Evolutionary conservation across 2,888 invertebrate species (phyloP).

Genomic region (Sericinus montela): DNA sequence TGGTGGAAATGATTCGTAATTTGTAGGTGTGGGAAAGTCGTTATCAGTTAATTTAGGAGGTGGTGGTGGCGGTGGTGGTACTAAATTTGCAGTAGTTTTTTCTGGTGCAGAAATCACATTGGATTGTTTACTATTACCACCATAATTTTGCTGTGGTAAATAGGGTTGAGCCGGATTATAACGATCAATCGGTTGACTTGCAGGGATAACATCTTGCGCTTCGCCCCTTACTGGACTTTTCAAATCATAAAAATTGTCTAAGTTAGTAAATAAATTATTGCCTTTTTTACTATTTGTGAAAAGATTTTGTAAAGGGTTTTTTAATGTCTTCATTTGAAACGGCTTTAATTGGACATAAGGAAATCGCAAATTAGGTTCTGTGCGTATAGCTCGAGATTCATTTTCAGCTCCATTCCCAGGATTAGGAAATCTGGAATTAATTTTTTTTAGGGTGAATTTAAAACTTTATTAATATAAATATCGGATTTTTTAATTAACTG

Average conservation of each 20-base stretch:
- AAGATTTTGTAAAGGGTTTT: constrained; percentile 37
- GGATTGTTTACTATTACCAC: constrained; percentile 53
- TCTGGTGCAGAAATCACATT: constrained; percentile 32
- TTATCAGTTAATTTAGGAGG: constrained; percentile 44
- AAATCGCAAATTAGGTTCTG: constrained; percentile 60
- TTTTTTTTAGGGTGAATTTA: background rate
- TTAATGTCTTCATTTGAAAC: constrained; percentile 58
- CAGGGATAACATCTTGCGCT: constrained; percentile 50
- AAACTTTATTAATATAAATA: no score
- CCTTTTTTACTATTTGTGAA: constrained; percentile 47
- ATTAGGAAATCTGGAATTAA: constrained; percentile 56
- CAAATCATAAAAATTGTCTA: constrained; percentile 57
- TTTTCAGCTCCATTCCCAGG: constrained; percentile 65
- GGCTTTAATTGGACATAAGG: constrained; percentile 69
- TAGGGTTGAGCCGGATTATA: constrained; percentile 75
- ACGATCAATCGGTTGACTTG: constrained; percentile 54
- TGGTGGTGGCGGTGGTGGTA: constrained; percentile 59
- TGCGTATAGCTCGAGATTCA: constrained; percentile 68
- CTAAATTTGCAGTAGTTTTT: constrained; percentile 49
- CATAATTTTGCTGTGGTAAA: constrained; percentile 54
- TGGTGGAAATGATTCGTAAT: constrained; percentile 67
- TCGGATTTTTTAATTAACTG: no score
- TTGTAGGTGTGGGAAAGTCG: constrained; percentile 55
- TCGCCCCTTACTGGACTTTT: constrained; percentile 65
- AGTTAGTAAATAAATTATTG: constrained; percentile 52